Base-by-base conservation (phyloP, 2,113 vertebrate genomes). In the Nyctereutes procyonoides region DNA sequence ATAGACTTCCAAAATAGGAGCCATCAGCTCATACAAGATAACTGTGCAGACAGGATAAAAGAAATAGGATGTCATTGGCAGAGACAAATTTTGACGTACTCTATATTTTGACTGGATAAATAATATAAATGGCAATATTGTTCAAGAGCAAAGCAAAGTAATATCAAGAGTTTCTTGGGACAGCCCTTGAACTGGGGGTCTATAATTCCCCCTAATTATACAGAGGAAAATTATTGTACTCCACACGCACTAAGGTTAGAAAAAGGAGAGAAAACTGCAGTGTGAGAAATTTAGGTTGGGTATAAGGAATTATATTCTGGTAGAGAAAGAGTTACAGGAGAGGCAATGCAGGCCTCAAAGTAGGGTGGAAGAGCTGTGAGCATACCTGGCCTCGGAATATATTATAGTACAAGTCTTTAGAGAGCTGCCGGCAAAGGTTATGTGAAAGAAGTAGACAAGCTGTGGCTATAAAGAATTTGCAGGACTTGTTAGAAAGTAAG, bases 1-100 rank as follows among this genome's bases (percentile, higher is more conserved):
- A 19, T 87, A 24, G 24, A 69, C 8, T 95, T 97, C 74, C 83
- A 74, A 93, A 93, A 83, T 8, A 87, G 74, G 38, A 92, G 32
- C 20, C 67, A 38, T 60, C 43, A 82, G 19, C 30, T 88, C 88
- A 91, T 60, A 67, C 80, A 96, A 77, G 15, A 51, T 79, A 91
- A 91, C 6, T 62, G 10, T 84, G 55, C 32, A 48, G n/a, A 81
- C 8, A 83, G 6, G 8, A 28, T 51, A 56, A 95, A 95, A 93
- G 20, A 82, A 93, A 56, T 76, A 63, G 32, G 14, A 43, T 58
- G 19, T 71, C 28, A 65, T 16, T 63, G 58, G 32, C 17, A 69
- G 48, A 86, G 74, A 84, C 12, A 90, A 30, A 90, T 69, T 81
- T 96, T 71, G 35, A 87, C 7, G 0, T 79, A 55, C 4, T 96